phyloP scores from a whole-genome alignment of 2,888 invertebrate species.

The Rhagonycha fulva region DNA sequence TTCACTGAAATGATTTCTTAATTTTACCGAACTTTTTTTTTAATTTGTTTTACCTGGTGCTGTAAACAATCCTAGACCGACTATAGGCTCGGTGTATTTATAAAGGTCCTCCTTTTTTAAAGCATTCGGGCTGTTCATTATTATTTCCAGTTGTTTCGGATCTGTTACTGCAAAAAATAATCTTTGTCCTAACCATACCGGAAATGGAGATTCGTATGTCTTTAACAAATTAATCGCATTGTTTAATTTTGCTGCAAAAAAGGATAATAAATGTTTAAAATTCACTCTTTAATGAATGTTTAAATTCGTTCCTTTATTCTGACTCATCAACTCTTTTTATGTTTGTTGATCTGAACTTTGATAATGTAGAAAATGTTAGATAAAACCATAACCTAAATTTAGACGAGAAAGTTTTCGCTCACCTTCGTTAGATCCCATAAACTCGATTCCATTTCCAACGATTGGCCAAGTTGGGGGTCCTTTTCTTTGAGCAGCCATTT shows the following conservation, averaged over 20 bases:
- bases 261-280: neutral
- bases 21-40: neutral
- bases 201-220: neutral
- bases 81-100: slow-evolving; percentile 16
- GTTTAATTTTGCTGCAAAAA: slow-evolving; percentile 1
- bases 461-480: slow-evolving; percentile 41
- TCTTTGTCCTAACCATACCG: slow-evolving; percentile 24
- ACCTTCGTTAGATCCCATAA: slow-evolving; percentile 35
- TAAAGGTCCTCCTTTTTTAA: slow-evolving; percentile 31
- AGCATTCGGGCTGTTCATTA: slow-evolving; percentile 25
- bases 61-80: slow-evolving; percentile 33
- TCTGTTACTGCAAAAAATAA: slow-evolving; percentile 16
- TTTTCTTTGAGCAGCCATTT: slow-evolving; percentile 31
- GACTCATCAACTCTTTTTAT: too few relatives aligned
- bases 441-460: slow-evolving; percentile 38
- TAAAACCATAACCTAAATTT: neutral
- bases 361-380: too few relatives aligned
- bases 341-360: too few relatives aligned
- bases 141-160: slow-evolving; percentile 29
- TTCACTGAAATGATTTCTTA: neutral
- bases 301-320: too few relatives aligned
- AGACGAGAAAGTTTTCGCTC: neutral
- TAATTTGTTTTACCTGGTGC: slow-evolving; percentile 26
- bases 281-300: too few relatives aligned
- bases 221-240: neutral